Evolutionary conservation across 2,888 invertebrate genomes (phyloP).

Genomic region (Leptopilina syphax): DNA sequence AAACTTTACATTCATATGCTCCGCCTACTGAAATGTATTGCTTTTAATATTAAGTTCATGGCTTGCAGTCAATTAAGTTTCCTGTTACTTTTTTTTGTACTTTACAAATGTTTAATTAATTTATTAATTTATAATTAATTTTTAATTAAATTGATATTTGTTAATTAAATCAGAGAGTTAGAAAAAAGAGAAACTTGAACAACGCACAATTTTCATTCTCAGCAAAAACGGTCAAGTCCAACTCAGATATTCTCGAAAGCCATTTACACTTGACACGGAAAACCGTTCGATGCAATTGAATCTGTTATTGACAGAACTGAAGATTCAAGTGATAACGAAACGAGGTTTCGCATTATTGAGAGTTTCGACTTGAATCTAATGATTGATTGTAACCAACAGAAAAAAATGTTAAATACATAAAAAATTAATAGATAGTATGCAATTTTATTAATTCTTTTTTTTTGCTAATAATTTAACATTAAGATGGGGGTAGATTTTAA

Average conservation of each 20-base stretch:
- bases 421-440: neutral
- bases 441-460: neutral
- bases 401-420: neutral
- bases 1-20: too few species aligned
- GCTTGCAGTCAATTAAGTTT: too few species aligned
- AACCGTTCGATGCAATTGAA: slow-evolving; percentile 28
- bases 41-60: too few species aligned
- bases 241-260: slow-evolving; percentile 25
- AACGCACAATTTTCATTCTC: slow-evolving; percentile 4
- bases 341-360: slow-evolving; percentile 27
- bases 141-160: too few species aligned
- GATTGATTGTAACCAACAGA: neutral
- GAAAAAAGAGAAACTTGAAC: neutral
- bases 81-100: too few species aligned
- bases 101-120: too few species aligned
- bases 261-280: slow-evolving; percentile 37
- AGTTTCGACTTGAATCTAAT: neutral
- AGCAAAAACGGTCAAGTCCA: slow-evolving; percentile 18
- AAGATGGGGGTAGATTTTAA: neutral
- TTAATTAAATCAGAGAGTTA: too few species aligned
- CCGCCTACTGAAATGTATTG: too few species aligned
- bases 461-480: neutral
- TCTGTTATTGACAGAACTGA: slow-evolving; percentile 33
- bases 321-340: slow-evolving; percentile 13
- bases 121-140: too few species aligned